Percentiles rank a stretch among this genome's conserved stretches.
phyloP scores from a whole-genome alignment of 2,888 invertebrate genomes.

The Hanleya hanleyi region DNA sequence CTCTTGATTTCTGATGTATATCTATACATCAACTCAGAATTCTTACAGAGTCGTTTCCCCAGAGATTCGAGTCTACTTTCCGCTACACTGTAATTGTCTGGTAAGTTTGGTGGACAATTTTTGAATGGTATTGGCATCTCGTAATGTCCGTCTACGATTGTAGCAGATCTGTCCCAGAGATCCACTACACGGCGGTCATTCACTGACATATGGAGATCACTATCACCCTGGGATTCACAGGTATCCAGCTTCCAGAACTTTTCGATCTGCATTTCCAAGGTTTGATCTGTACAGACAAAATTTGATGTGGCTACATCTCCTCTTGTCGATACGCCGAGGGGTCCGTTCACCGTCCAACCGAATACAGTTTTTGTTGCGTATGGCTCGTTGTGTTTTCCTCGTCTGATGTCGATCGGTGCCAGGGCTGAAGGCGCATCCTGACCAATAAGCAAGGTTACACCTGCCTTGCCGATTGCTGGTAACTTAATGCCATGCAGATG shows the following conservation, averaged over 20 bases:
- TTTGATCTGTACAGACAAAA: constrained; percentile 76
- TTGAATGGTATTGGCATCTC: constrained; percentile 23
- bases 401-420: not conserved
- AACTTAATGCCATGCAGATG: not conserved
- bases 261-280: constrained; percentile 89
- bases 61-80: not conserved
- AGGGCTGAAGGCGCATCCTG: not conserved
- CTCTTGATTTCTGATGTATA: not conserved
- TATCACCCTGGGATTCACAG: constrained; percentile 78
- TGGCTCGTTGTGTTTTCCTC: constrained; percentile 6
- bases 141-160: constrained; percentile 15
- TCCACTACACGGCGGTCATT: constrained; percentile 62
- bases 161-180: constrained; percentile 8
- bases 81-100: no score
- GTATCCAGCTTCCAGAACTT: constrained; percentile 71
- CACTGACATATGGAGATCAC: constrained; percentile 87
- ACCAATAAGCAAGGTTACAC: not conserved
- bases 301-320: not conserved
- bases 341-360: constrained; percentile 29
- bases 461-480: not conserved
- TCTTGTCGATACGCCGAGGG: not conserved
- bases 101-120: not conserved
- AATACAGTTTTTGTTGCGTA: constrained; percentile 22
- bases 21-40: not conserved
- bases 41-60: not conserved